phyloP scores from a whole-genome alignment of 2,888 invertebrate species.

The Macaria liturata region DNA sequence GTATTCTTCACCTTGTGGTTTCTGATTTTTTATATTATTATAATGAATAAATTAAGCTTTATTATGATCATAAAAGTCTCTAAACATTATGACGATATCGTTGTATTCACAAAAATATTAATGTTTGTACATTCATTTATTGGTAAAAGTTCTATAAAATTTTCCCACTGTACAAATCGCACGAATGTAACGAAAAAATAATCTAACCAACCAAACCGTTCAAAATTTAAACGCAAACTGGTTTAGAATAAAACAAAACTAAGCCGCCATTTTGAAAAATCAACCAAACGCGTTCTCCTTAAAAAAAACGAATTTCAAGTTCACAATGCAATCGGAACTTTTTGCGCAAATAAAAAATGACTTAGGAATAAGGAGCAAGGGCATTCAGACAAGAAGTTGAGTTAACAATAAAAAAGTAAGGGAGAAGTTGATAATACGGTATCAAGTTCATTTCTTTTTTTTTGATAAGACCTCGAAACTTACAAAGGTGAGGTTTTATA shows the following conservation, averaged over 20 bases:
- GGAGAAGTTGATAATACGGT: conserved; percentile 34
- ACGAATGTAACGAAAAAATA: too few species aligned
- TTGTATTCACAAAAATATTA: too few species aligned
- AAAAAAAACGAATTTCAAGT: conserved; percentile 43
- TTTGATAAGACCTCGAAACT: conserved; percentile 15
- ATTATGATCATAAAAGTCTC: too few species aligned
- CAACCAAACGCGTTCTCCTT: conserved; percentile 56
- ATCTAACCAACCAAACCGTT: too few species aligned
- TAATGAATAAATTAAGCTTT: too few species aligned
- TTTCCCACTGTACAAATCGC: too few species aligned
- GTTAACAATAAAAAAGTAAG: conserved; percentile 48
- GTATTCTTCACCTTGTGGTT: too few species aligned
- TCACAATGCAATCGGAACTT: conserved; percentile 36
- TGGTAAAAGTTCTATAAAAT: too few species aligned
- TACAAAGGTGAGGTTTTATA: conserved; percentile 26
- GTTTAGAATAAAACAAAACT: conserved; percentile 44
- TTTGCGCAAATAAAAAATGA: conserved; percentile 63
- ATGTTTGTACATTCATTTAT: too few species aligned
- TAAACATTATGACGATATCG: too few species aligned
- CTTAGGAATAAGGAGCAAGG: conserved; percentile 57
- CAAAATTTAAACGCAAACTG: conserved; percentile 33
- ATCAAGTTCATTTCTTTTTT: conserved; percentile 25
- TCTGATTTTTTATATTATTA: too few species aligned
- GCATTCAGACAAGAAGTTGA: conserved; percentile 45
- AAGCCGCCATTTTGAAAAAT: conserved; percentile 51